A percentile compares a stretch with the other conserved stretches of the same genome.
phyloP scores from a whole-genome alignment of 1,140 invertebrate genomes.

The Ruditapes philippinarum region DNA sequence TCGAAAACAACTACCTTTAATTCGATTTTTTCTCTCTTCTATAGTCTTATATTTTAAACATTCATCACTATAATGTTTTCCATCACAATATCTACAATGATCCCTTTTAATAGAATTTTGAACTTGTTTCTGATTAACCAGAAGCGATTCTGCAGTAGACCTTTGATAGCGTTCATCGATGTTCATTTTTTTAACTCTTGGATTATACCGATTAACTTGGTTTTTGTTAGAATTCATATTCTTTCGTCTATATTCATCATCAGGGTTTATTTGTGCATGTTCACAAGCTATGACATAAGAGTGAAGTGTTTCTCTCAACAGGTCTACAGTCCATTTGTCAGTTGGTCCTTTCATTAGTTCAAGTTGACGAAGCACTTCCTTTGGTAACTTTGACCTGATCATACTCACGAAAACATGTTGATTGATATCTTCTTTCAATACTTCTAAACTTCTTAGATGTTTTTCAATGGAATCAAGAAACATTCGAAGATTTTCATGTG shows the following conservation, averaged over 20 bases:
- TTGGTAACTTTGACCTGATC: background rate
- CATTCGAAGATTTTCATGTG: background rate
- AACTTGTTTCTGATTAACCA: background rate
- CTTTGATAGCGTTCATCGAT: background rate
- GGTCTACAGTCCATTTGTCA: conserved; percentile 2
- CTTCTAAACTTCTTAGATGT: conserved; percentile 19
- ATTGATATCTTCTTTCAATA: background rate
- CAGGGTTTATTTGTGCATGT: background rate
- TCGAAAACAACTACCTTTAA: background rate
- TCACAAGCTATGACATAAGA: background rate
- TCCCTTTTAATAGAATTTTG: background rate
- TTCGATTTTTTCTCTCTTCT: background rate
- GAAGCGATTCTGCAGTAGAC: background rate
- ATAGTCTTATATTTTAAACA: conserved; percentile 26
- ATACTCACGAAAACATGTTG: conserved; percentile 8
- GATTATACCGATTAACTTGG: too few species aligned
- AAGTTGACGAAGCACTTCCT: conserved; percentile 1
- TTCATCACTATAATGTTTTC: conserved; percentile 50
- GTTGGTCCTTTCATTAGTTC: conserved; percentile 2
- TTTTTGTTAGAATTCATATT: background rate
- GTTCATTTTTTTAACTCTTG: too few species aligned
- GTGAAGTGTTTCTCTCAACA: background rate
- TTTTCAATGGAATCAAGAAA: background rate
- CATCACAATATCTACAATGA: conserved; percentile 59
- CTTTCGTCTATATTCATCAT: background rate